Evolutionary conservation across 2,113 vertebrate species (phyloP), one percentile per base, ranked within the genome.

Genomic region (Campylomormyrus tamandua): DNA sequence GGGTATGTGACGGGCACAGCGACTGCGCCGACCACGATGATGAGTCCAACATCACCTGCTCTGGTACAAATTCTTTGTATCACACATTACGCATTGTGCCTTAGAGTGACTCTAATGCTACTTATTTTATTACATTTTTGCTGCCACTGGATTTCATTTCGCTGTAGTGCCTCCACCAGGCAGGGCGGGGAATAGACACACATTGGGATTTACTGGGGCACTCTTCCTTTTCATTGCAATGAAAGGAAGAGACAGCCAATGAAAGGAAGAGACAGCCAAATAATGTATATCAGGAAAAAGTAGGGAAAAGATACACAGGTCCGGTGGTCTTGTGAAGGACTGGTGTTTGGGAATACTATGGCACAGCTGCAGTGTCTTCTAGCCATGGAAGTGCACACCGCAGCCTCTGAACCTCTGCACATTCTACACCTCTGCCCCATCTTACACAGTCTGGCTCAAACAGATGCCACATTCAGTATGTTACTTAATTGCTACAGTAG

Each of bases 1-100:
- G 98, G 98, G 96, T 99, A 87, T 99, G 98, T 2, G 98, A 99
- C 0, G 98, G 98, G 0, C 98, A 99, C 95, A 99, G 99, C 0
- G 98, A 99, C 95, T 99, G 98, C 0, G 97, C 98, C 0, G 98
- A 98, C 83, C 97, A 97, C 0, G 98, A 99, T 92, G 98, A 99
- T 0, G 98, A 99, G 91, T 99, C 98, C 91, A 99, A 99, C 90
- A 97, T 96, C 90, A 99, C 98, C 42, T 99, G 98, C 92, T 98
- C 98, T 24, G 98, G 98, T 99, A 93, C 11, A 21, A 70, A 70
- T 27, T 31, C 62, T 31, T 31, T 70, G 62, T 13, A 70, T 42
- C 39, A 42, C 11, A 70, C 4, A 31, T 31, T 27, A 13, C n/a
- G 31, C 62, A 27, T 70, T 1, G 31, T 3, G 27, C n/a, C 49